Percentiles rank a stretch among this genome's conserved stretches.
These are phyloP conservation scores for Zoanthus sansibaricus DNA, from an alignment of 92 coral and sea anemone genomes.

Conservation along the genomic window DNA sequence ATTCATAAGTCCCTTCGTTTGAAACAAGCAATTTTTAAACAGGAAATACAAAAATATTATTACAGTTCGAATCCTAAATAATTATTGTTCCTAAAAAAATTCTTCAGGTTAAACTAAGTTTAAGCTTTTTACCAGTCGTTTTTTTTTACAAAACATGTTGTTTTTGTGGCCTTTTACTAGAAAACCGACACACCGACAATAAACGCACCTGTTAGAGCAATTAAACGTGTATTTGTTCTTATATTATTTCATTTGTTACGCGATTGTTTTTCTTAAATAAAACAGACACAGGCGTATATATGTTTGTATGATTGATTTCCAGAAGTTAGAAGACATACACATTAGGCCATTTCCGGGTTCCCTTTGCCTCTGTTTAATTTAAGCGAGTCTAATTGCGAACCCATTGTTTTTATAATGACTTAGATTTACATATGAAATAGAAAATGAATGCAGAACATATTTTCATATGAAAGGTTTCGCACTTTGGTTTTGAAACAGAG, in stretches of 20 bases:
- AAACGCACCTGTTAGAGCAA: slow-evolving; percentile 1
- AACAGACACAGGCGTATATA: background rate
- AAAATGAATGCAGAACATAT: too few relatives aligned
- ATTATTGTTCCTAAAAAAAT: background rate
- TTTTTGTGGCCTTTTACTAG: background rate
- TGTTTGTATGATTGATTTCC: too few relatives aligned
- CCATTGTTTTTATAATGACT: too few relatives aligned
- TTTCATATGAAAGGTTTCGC: too few relatives aligned
- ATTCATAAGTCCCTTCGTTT: background rate
- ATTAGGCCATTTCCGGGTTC: too few relatives aligned
- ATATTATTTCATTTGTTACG: background rate
- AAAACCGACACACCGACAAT: background rate
- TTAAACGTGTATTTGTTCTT: background rate
- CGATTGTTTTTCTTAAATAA: background rate
- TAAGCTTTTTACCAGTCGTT: slow-evolving; percentile 8
- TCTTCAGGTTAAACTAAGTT: background rate
- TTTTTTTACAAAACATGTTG: background rate
- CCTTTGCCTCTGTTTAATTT: too few relatives aligned
- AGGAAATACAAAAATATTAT: background rate
- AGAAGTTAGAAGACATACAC: too few relatives aligned
- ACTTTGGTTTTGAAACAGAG: too few relatives aligned
- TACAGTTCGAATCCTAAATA: background rate
- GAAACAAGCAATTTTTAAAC: background rate
- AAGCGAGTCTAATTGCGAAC: too few relatives aligned
- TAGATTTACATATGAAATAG: too few relatives aligned